Evolutionary conservation across 2,797 vertebrate genomes (phyloP).

Genomic region (Triplophysa yarkandensis): DNA sequence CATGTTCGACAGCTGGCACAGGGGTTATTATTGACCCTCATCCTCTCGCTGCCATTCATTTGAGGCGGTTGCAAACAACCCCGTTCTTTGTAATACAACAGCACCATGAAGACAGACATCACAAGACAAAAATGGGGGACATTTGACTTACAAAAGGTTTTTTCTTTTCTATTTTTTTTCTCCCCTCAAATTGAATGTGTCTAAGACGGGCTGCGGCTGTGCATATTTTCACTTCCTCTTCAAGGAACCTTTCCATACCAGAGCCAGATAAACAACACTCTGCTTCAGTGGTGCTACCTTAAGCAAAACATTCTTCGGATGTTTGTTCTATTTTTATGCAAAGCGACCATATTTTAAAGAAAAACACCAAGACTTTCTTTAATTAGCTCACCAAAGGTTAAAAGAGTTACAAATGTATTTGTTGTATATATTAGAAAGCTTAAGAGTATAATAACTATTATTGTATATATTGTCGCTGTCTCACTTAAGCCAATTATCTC

Average conservation of each 20-base stretch:
- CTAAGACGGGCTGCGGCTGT: constrained; percentile 70
- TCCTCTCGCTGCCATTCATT: constrained; percentile 34
- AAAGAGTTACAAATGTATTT: not conserved
- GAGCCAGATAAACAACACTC: constrained; percentile 72
- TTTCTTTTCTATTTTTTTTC: constrained; percentile 54
- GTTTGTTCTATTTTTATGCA: constrained; percentile 52
- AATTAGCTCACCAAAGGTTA: not conserved
- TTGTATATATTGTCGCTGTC: no score
- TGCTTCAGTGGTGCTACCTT: constrained; percentile 60
- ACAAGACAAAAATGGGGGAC: constrained; percentile 68
- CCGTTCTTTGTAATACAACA: constrained; percentile 43
- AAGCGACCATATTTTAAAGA: constrained; percentile 33
- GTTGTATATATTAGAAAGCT: not conserved
- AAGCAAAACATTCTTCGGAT: constrained; percentile 65
- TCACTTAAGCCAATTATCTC: no score
- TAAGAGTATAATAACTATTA: no score
- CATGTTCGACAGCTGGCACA: constrained; percentile 25
- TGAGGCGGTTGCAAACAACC: constrained; percentile 39
- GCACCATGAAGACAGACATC: constrained; percentile 62
- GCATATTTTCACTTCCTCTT: constrained; percentile 82
- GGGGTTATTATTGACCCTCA: constrained; percentile 28
- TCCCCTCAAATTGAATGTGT: constrained; percentile 50
- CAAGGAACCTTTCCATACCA: constrained; percentile 68
- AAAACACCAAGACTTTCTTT: constrained; percentile 9
- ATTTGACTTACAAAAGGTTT: constrained; percentile 62